Base-by-base conservation (phyloP, 2,888 invertebrate species). In the Melanostoma scalare region DNA sequence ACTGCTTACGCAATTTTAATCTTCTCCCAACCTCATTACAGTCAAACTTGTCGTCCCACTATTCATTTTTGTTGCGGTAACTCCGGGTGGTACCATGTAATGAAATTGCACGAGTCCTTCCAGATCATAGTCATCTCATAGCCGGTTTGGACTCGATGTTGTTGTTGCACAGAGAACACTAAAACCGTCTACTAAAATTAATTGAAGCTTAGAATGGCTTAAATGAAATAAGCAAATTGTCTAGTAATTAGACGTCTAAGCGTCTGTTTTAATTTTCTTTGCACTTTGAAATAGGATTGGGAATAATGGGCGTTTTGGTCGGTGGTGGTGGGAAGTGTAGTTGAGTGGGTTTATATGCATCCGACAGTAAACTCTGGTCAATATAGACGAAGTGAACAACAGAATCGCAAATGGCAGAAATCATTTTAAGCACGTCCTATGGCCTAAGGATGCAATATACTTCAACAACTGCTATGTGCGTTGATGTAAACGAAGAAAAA, bases 211-310 rank as follows among this genome's bases (percentile, higher is more conserved):
- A 40, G 63, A 63, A 72, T 4, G 52, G 55, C 30, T 68, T 52
- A 82, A 82, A 82, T 73, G 72, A 58, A 82, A 82, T 82, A 82
- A 77, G 77, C 81, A 81, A 81, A 81, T 81, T 76, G 81, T 77
- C 53, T 35, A 68, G 67, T 77, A 82, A 82, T 82, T 82, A 82
- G 81, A 82, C 67, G 77, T 77, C 68, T 69, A 75, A 75, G 69
- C 56, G 55, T 56, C 48, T 53, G 56, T 58, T 77, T 60, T 53
- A 65, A 56, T 73, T 80, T 71, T 60, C 10, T 76, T 60, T 76
- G 76, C 36, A 8, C 36, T 40, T 33, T 72, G 50, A 72, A 73
- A 50, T 68, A 56, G 61, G 61, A 38, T 42, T 58, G 46, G 20
- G 52, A n/a, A 44, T 80, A 76, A 69, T 40, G 75, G 80, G 75